Base-by-base conservation (phyloP, 2,888 invertebrate species). In the Nasonovia ribisnigri region DNA sequence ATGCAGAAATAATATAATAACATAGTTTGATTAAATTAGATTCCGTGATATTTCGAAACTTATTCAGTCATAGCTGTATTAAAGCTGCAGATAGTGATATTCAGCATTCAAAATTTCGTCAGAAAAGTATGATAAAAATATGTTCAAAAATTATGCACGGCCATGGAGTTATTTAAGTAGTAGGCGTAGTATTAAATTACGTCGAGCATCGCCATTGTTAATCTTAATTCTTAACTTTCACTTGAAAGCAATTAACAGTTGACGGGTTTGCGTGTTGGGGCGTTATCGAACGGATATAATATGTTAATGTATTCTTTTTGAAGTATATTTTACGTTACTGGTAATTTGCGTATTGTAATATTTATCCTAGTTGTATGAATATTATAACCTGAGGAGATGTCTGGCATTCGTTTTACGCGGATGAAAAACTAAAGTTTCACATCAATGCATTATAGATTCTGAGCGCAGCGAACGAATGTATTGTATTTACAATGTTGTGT, bases 171-270 rank as follows among this genome's bases (percentile, higher is more conserved):
- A 77, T 77, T 67, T 67, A n/a, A 77, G 77, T 24, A 77, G n/a
- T 36, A 4, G 4, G 67, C n/a, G 36, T 36, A 20, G 36, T 36
- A 77, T 77, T 77, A 77, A 77, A 77, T 77, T 77, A 77, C 16
- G 67, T 36, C 20, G n/a, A 77, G 67, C n/a, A 77, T 77, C 36
- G 36, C 67, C 67, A 77, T 77, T 36, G 67, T 77, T 77, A 77
- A 77, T 36, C n/a, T 77, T 77, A 77, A 77, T 36, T 77, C 67
- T 77, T 36, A 77, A 77, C 67, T 77, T 77, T 77, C 36, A 77
- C 67, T 77, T 77, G 67, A 77, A 77, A 77, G 36, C 67, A 77
- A 77, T 77, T 77, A 77, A 36, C 67, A 77, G 67, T 36, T 77
- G 67, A 77, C 67, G n/a, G n/a, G n/a, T 16, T 77, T 36, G 67